Base-by-base conservation (phyloP, 23 tunicate species). In the Botrylloides violaceus region DNA sequence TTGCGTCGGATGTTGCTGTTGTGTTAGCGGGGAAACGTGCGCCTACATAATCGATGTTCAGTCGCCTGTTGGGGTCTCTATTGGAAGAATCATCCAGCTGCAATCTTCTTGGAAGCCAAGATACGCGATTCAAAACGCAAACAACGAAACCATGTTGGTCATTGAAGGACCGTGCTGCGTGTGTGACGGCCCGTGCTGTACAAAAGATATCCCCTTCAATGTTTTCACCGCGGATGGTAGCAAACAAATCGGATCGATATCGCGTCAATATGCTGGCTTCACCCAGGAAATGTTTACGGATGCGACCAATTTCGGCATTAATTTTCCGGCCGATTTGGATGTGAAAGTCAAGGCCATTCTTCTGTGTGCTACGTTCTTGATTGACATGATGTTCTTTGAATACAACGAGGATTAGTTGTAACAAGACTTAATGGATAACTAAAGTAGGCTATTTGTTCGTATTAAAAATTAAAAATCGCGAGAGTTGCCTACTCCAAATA, bases 91-190 rank as follows among this genome's bases (percentile, higher is more conserved):
- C n/a, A 49, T 60, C 27, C 90, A 90, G 79, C 49, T 66, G 97
- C 66, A 79, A 9, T 90, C 90, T 1, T 79, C 72, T 36, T 90
- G 97, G 97, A 62, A 62, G 39, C 97, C 97, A 9, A 35, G 79
- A 34, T 90, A 83, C 66, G 76, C 47, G 3, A 65, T 90, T 9
- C 62, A 19, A 5, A 87, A 90, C 60, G 76, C 90, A 3, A 66
- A 60, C 35, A 81, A 77, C 18, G 36, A 83, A 6, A 24, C 66
- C 30, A 61, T 90, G 22, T 83, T 90, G 72, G 68, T 66, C 6
- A 90, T 90, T 68, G 73, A 90, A 56, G 97, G 97, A 2, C 97
- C 97, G 2, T 83, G 90, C 62, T 90, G 97, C 64, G 78, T 90
- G n/a, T 90, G 97, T 63, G 72, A 76, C 32, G 97, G 97, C 1